These are phyloP conservation scores for Argopecten irradians DNA, from an alignment of 1,140 invertebrate species.

Conservation along the genomic window DNA sequence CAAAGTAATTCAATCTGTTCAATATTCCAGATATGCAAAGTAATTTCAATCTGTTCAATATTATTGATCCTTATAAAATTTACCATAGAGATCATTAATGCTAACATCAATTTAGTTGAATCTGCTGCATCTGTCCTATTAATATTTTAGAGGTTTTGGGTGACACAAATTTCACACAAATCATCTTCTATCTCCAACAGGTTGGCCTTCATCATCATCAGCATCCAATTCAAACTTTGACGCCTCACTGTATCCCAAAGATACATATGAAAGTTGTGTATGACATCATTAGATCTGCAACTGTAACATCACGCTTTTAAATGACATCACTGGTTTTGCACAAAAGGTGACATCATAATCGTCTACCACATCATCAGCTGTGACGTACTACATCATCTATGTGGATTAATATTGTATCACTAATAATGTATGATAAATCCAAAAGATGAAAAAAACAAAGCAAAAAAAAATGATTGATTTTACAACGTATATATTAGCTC, in stretches of 20 bases:
- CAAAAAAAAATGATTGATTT: background rate
- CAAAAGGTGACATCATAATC: background rate
- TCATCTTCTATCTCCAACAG: background rate
- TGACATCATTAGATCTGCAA: background rate
- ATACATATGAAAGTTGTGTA: slow-evolving; percentile 18
- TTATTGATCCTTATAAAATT: too few relatives aligned
- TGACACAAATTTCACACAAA: too few relatives aligned
- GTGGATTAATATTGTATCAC: background rate
- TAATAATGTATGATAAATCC: too few relatives aligned
- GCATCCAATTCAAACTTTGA: background rate
- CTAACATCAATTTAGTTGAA: too few relatives aligned
- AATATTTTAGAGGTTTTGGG: too few relatives aligned
- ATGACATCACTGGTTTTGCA: background rate
- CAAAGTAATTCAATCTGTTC: too few relatives aligned
- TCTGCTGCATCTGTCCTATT: too few relatives aligned
- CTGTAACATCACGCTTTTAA: background rate
- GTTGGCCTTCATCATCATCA: slow-evolving; percentile 8
- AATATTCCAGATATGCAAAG: too few relatives aligned
- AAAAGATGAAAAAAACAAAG: too few relatives aligned
- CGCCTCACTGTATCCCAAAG: slow-evolving; percentile 7
- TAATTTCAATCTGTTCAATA: too few relatives aligned
- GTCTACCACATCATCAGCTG: too few relatives aligned
- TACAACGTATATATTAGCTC: background rate
- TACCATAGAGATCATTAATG: too few relatives aligned
- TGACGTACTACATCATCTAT: background rate